Evolutionary conservation across 2,888 invertebrate genomes (phyloP).

Genomic region (Apodemia mormo): DNA sequence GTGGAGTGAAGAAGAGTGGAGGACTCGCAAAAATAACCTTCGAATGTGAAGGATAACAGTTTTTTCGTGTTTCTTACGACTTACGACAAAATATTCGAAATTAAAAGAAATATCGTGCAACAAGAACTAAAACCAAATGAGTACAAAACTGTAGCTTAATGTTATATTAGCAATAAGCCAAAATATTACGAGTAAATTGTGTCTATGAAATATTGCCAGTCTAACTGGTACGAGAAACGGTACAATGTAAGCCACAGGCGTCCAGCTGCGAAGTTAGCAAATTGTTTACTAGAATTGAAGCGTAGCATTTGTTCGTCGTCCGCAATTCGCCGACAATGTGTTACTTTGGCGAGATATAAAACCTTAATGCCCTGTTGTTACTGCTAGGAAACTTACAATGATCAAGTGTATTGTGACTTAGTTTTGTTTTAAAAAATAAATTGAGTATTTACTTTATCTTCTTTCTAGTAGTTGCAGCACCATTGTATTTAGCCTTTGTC

Average conservation of each 20-base stretch:
- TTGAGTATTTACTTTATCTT: slow-evolving; percentile 16
- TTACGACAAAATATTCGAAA: background rate
- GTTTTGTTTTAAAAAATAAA: slow-evolving; percentile 23
- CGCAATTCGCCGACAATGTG: slow-evolving; percentile 37
- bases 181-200: slow-evolving; percentile 16
- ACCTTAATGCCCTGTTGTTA: slow-evolving; percentile 26
- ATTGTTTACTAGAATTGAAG: slow-evolving; percentile 45
- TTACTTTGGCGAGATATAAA: slow-evolving; percentile 21
- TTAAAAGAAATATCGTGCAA: background rate
- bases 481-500: no score
- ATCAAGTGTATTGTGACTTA: slow-evolving; percentile 22
- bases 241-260: slow-evolving; percentile 29
- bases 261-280: slow-evolving; percentile 47
- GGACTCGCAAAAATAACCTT: no score
- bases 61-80: no score
- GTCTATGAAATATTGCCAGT: slow-evolving; percentile 17
- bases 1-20: no score
- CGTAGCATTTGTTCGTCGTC: slow-evolving; percentile 29
- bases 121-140: background rate
- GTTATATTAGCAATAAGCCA: slow-evolving; percentile 14
- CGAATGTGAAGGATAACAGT: no score
- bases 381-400: slow-evolving; percentile 5
- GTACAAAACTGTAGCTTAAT: background rate
- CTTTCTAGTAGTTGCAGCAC: slow-evolving; percentile 16
- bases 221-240: slow-evolving; percentile 16